A percentile compares a stretch with the other conserved stretches of the same genome.
These are phyloP conservation scores for Phainopepla nitens DNA, from an alignment of 2,113 vertebrate genomes.

Conservation along the genomic window DNA sequence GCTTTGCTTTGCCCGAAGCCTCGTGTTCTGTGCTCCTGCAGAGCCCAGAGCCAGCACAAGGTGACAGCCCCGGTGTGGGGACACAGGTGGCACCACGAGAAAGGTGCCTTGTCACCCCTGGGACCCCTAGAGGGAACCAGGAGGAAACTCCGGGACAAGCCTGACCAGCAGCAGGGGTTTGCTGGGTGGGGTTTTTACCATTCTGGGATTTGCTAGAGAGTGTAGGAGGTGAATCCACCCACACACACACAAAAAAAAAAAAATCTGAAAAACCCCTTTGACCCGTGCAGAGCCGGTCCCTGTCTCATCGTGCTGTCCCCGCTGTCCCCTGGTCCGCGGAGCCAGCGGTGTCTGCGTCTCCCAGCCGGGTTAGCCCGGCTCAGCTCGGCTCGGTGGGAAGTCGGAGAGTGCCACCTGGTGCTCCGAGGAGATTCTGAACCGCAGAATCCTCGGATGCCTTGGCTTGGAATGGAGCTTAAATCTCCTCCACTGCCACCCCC, in stretches of 20 bases:
- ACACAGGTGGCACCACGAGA: accelerated
- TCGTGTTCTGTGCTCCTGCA: background rate
- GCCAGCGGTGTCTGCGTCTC: background rate
- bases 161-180: accelerated
- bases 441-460: background rate
- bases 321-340: background rate
- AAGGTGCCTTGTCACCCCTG: background rate
- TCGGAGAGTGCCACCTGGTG: conserved; percentile 62
- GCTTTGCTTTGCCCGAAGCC: background rate
- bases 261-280: accelerated
- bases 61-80: accelerated
- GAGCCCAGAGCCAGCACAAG: background rate
- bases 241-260: background rate
- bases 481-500: background rate
- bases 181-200: background rate
- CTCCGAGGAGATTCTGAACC: background rate
- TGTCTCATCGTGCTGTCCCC: background rate
- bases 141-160: background rate
- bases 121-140: background rate
- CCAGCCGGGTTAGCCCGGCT: background rate
- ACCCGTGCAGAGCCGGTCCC: background rate
- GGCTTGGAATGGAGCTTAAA: background rate
- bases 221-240: background rate
- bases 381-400: background rate
- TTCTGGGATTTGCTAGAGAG: background rate